Evolutionary conservation across 2,113 vertebrate genomes (phyloP), one percentile per base, ranked within the genome.

Genomic region (Anseranas semipalmata): DNA sequence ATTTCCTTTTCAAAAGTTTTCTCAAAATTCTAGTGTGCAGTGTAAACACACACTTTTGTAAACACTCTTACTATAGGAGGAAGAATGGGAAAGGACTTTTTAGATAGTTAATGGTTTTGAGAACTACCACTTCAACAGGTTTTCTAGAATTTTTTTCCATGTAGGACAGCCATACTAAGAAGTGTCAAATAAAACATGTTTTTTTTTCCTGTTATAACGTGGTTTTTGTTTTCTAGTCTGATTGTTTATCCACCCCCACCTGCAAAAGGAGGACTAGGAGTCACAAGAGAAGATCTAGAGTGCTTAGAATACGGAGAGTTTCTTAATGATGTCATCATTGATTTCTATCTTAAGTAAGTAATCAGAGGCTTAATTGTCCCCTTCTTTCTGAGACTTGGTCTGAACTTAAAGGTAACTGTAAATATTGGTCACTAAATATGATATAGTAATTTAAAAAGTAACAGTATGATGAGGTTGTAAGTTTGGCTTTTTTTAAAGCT

Each of bases 301-400:
- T 99, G 99, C 95, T 98, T 99, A 92, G 99, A 99, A 96, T 98
- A 98, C 82, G 99, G 99, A 46, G 98, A 99, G 80, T 99, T 99
- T 97, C 99, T 99, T 87, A 99, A 99, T 96, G 99, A 99, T 97
- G 99, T 99, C n/a, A 99, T 99, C 85, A 99, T 99, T 92, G 99
- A 99, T 96, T 99, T 99, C 98, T 99, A 99, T 91, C 99, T 99
- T 46, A 99, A 99, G 99, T 99, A 97, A 98, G 98, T 97, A 65
- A 77, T 65, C 66, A 43, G 43, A 70, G 39, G 13, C 35, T 27
- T 86, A 71, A 16, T 71, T 56, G 25, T 59, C 50, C 24, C 10
- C n/a, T 87, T 71, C 37, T 78, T 67, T 73, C 19, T 73, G 33
- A 8, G 43, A 16, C 1, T 15, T 91, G 80, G 55, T 55, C 68